These are phyloP conservation scores for Drosophila tsacasi DNA, from an alignment of 1,140 invertebrate species.

Conservation along the genomic window DNA sequence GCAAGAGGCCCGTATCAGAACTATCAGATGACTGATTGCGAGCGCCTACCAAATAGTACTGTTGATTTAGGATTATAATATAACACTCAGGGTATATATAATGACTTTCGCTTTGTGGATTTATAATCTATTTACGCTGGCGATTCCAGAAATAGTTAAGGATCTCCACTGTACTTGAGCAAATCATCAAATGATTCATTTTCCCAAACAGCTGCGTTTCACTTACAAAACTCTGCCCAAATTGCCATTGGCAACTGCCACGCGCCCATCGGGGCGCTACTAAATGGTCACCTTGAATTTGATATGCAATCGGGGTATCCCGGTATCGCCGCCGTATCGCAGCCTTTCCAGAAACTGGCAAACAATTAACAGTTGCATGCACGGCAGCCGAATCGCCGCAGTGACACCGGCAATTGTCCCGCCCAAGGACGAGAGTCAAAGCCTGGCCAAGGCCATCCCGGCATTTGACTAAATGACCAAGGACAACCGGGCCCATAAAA, in stretches of 20 bases:
- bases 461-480: constrained; percentile 53
- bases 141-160: not conserved
- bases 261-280: constrained; percentile 56
- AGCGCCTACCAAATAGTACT: not conserved
- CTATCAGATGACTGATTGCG: constrained; percentile 24
- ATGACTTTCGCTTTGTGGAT: constrained; percentile 27
- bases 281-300: constrained; percentile 64
- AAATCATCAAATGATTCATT: not conserved
- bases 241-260: constrained; percentile 53
- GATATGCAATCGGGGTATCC: constrained; percentile 43
- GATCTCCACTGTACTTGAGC: constrained; percentile 9
- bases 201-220: constrained; percentile 47
- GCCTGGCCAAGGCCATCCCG: constrained; percentile 32
- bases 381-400: constrained; percentile 41
- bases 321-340: constrained; percentile 11
- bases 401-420: constrained; percentile 29
- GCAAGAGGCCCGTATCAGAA: constrained; percentile 18
- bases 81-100: constrained; percentile 11
- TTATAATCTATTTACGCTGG: constrained; percentile 11
- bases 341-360: constrained; percentile 53
- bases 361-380: constrained; percentile 68
- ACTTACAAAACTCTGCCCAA: constrained; percentile 25
- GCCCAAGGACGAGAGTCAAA: constrained; percentile 49
- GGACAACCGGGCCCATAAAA: constrained; percentile 59
- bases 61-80: constrained; percentile 39